phyloP scores from a whole-genome alignment of 2,113 vertebrate genomes.

The Trematocara stigmaticum region DNA sequence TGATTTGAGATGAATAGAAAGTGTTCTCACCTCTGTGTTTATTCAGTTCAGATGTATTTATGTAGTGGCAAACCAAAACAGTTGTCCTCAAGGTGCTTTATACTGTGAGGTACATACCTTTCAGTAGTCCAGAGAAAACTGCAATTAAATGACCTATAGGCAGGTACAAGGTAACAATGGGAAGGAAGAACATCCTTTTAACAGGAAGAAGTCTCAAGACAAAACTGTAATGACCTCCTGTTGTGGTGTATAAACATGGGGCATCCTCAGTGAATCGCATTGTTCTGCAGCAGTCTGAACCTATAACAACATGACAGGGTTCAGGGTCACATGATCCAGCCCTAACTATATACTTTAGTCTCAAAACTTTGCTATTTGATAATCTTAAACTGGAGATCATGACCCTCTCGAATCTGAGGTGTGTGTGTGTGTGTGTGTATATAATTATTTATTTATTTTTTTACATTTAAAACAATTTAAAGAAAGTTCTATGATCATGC shows the following conservation, averaged over 20 bases:
- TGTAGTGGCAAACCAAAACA: not conserved
- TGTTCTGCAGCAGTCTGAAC: not conserved
- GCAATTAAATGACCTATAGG: not conserved
- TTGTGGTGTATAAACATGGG: not conserved
- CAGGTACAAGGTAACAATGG: fast-evolving
- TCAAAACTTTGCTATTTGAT: not conserved
- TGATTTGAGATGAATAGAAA: not conserved
- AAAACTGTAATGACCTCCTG: fast-evolving
- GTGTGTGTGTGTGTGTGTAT: too few species aligned
- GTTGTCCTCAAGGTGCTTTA: not conserved
- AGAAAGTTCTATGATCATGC: not conserved
- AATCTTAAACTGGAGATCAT: not conserved
- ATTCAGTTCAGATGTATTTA: not conserved
- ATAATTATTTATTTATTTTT: too few species aligned
- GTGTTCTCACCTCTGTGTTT: not conserved
- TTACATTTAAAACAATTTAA: too few species aligned
- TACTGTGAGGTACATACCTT: fast-evolving
- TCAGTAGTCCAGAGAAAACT: not conserved
- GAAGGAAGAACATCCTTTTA: not conserved
- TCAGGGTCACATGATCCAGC: not conserved
- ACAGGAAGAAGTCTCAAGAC: fast-evolving
- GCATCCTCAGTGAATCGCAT: fast-evolving
- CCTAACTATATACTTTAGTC: not conserved
- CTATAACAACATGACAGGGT: not conserved
- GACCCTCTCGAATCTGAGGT: fast-evolving